A percentile compares a stretch with the other conserved stretches of the same genome.
These are phyloP conservation scores for Orcinus orca DNA, from an alignment of 2,113 vertebrate species.

Conservation along the genomic window DNA sequence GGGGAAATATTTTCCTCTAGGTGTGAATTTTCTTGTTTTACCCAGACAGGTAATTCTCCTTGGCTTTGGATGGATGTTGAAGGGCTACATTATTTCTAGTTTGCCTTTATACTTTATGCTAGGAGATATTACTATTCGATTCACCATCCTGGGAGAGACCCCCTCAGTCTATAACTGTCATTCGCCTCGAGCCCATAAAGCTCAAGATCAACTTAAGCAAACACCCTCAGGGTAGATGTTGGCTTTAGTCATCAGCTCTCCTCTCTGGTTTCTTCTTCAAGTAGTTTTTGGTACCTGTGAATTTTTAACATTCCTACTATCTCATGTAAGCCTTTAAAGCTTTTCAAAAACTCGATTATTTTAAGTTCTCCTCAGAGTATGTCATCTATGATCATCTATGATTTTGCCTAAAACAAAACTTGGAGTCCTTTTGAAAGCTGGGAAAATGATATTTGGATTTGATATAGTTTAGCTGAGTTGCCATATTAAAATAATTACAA, in stretches of 20 bases:
- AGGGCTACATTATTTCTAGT: neutral
- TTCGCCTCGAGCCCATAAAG: neutral
- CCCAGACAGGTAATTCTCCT: neutral
- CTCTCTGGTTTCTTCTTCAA: neutral
- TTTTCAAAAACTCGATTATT: neutral
- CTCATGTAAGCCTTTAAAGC: neutral
- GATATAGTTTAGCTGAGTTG: neutral
- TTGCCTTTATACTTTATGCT: neutral
- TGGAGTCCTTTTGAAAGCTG: neutral
- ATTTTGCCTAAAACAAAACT: neutral
- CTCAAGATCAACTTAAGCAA: neutral
- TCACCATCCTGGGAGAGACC: neutral
- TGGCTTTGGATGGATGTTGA: neutral
- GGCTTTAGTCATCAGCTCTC: neutral
- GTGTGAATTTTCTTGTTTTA: neutral
- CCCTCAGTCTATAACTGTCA: neutral
- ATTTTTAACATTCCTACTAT: slow-evolving; percentile 10
- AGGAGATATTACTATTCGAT: neutral
- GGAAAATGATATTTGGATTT: neutral
- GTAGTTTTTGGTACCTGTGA: neutral
- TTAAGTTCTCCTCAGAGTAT: slow-evolving; percentile 30
- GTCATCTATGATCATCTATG: neutral
- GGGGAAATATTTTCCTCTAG: neutral
- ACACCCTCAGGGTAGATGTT: neutral
- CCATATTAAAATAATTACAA: slow-evolving; percentile 30